phyloP scores from a whole-genome alignment of 1,140 invertebrate species.

The Medauroidea extradentata region DNA sequence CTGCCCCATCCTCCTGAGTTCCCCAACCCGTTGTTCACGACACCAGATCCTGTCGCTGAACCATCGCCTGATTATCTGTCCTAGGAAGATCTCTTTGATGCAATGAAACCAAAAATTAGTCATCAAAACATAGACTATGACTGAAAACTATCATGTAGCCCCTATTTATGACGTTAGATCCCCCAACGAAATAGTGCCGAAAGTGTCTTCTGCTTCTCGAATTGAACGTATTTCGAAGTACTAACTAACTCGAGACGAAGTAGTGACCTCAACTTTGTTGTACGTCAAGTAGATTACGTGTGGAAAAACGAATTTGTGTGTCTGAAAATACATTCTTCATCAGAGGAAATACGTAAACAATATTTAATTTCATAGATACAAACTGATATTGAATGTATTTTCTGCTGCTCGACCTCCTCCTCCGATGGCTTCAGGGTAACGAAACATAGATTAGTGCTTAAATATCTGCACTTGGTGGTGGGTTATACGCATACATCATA shows the following conservation, averaged over 20 bases:
- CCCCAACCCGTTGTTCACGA: conserved; percentile 89
- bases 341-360: neutral
- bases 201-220: neutral
- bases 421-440: conserved; percentile 15
- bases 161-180: neutral
- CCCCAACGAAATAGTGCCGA: neutral
- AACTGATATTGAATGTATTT: conserved; percentile 15
- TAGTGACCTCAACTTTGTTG: neutral
- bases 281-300: neutral
- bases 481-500: too few relatives aligned
- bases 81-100: neutral
- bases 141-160: neutral
- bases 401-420: conserved; percentile 11
- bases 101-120: neutral
- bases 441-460: too few relatives aligned
- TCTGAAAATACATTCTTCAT: conserved; percentile 12
- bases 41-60: conserved; percentile 70
- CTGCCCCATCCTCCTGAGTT: conserved; percentile 92
- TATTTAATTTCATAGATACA: neutral
- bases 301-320: neutral
- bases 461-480: too few relatives aligned
- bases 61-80: conserved; percentile 69
- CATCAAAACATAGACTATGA: neutral
- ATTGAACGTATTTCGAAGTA: neutral
- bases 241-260: neutral